Base-by-base conservation (phyloP, 2,888 invertebrate species). In the Hydriomena furcata region DNA sequence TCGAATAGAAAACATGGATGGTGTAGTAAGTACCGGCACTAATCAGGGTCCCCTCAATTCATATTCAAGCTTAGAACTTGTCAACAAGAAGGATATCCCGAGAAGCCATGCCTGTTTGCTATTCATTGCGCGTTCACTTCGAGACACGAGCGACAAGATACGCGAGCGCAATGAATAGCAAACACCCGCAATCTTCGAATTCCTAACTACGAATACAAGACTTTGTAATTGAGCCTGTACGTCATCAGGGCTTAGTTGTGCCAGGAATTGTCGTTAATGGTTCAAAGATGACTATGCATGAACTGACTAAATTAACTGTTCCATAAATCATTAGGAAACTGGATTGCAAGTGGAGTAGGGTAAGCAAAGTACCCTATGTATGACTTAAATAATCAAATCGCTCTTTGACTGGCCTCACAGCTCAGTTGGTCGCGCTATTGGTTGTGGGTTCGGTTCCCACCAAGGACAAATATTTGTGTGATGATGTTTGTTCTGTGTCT, bases 71-170 rank as follows among this genome's bases (percentile, higher is more conserved):
- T 7, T 24, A 4, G 17, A 36, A 23, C 10, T 25, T 48, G 20
- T 35, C 35, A 23, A 31, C 17, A 23, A 42, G 20, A 10, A 37
- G 49, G 43, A 44, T 44, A 27, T 28, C 23, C 12, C 12, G 13
- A 1, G 17, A 11, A 54, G 50, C 60, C 58, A 44, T 41, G 30
- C 36, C 41, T 58, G 40, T 52, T 68, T 55, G 55, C 58, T 63
- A 70, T 68, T 58, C 71, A 64, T 48, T 60, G 58, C 61, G 41
- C 43, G 63, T 55, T 43, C 6, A 13, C 43, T 38, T 46, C 52
- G 50, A 25, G 35, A 46, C 52, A 44, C 45, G 34, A 51, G 54
- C 46, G 28, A 46, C 27, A 45, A 47, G 45, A 35, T 45, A 54
- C 52, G 17, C 40, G 12, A 35, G 13, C 50, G 55, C 46, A 46